Evolutionary conservation across 2,797 vertebrate species (phyloP), one percentile per base, ranked within the genome.

Genomic region (Geotrypetes seraphini): DNA sequence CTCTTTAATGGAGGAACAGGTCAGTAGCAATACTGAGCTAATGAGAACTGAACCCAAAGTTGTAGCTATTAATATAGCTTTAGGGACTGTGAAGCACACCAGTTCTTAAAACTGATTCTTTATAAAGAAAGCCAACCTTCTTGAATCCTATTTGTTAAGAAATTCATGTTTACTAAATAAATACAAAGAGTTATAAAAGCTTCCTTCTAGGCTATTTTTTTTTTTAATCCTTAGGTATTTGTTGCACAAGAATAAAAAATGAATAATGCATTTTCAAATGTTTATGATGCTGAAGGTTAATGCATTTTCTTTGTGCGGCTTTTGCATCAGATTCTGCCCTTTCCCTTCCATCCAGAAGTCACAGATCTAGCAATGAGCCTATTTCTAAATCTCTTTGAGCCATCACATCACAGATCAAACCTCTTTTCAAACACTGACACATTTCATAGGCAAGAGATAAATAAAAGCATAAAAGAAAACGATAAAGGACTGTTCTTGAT

Each of bases 301-400:
- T 69, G 63, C 34, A 30, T 40, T 67, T 72, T 63, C 47, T 66
- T 66, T 60, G 38, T 63, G 22, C 36, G 39, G 13, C 22, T 39
- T 50, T 67, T 37, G 53, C 40, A 47, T 50, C 44, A 41, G 77
- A 68, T 65, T 57, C 47, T 65, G 52, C 50, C 48, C 57, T 73
- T 69, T 64, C 46, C 72, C 56, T 72, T 63, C 49, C 60, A 26
- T 59, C 3, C 16, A 32, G 45, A 52, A 65, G 57, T 42, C 63
- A 36, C 25, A 49, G 16, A 60, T 58, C 43, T 54, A 42, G 49
- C 17, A 31, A 61, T 42, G 33, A 69, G 72, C 49, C 7, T 5
- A 63, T 62, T 64, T 50, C 54, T 39, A 72, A 59, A 63, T 31
- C 22, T 48, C 38, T 60, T 37, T 53, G 23, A 60, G 47, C 36